Evolutionary conservation across 2,113 vertebrate genomes (phyloP), one percentile per base, ranked within the genome.

Genomic region (Zosterops japonicus): DNA sequence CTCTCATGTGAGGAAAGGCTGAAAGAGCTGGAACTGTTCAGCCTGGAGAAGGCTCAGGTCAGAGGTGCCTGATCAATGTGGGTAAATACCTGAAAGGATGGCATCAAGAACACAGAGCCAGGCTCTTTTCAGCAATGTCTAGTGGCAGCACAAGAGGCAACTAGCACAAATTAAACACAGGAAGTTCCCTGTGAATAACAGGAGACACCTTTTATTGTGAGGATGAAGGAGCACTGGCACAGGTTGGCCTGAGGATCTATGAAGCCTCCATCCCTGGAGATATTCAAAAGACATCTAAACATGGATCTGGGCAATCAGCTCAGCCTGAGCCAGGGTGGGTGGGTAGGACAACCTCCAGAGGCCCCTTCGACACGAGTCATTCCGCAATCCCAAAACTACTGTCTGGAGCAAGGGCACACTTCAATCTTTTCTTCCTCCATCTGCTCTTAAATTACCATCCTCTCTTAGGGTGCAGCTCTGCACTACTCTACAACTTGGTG

Each of bases 401-500:
- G 14, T 2, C 46, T 44, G 28, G 19, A n/a, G 59, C 44, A 55
- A 25, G 4, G 19, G 22, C 39, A 71, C 29, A 50, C 12, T 24
- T 78, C 70, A 49, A 25, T 24, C 41, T 53, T 22, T 44, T 52
- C 57, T 13, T 55, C 29, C 65, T 69, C 59, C 64, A 39, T 39
- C 39, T 5, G 11, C 39, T 39, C 39, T 39, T 39, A 77, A 68
- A 57, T 25, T 31, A 36, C 11, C 1, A 0, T 17, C 22, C 78
- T 31, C 53, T 12, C 56, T 64, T 60, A 46, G n/a, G 28, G 33
- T 21, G 50, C 77, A 93, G 56, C 39, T 63, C 52, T 19, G 7
- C 41, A n/a, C 61, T 39, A 8, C 33, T 9, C 33, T 16, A 8
- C 9, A 47, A 12, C 8, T 14, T 1, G 0, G 19, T 16, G 55